A percentile compares a stretch with the other conserved stretches of the same genome.
Evolutionary conservation across 2,888 invertebrate genomes (phyloP).

Genomic region (Bruchidius siliquastri): DNA sequence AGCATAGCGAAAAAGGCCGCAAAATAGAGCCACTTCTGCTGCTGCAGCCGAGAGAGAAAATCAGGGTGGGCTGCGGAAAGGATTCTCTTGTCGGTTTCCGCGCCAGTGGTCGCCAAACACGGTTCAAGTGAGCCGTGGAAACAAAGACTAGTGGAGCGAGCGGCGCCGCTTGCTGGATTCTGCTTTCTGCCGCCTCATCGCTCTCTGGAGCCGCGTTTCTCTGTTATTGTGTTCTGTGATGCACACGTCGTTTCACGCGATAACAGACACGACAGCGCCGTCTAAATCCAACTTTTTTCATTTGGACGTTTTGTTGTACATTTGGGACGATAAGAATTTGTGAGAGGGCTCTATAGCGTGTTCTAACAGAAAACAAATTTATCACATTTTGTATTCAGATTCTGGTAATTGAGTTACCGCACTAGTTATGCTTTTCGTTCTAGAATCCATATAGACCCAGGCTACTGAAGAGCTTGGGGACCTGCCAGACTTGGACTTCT

Average conservation of each 20-base stretch:
- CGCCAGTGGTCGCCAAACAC: constrained; percentile 41
- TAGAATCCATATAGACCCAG: too few relatives aligned
- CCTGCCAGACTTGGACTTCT: too few relatives aligned
- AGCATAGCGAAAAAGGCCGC: not conserved
- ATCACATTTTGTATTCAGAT: too few relatives aligned
- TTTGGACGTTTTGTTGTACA: not conserved
- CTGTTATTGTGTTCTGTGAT: constrained; percentile 12
- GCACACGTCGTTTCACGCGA: constrained; percentile 19
- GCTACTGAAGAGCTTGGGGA: too few relatives aligned
- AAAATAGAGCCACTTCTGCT: constrained; percentile 1
- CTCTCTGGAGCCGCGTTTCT: not conserved
- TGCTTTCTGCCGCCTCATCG: not conserved
- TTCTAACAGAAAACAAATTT: too few relatives aligned
- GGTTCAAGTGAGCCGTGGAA: constrained; percentile 43
- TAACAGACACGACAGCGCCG: constrained; percentile 2
- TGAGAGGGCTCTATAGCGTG: too few relatives aligned
- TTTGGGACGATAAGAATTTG: not conserved
- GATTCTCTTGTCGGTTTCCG: constrained; percentile 48
- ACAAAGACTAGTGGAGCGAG: constrained; percentile 42
- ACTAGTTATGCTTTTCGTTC: too few relatives aligned
- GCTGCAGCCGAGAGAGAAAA: constrained; percentile 14
- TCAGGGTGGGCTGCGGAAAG: constrained; percentile 41
- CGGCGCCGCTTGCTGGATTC: constrained; percentile 6
- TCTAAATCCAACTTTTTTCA: not conserved
- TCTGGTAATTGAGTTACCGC: too few relatives aligned